Evolutionary conservation across 92 coral and sea anemone species (phyloP).

Genomic region (Paramuricea clavata): DNA sequence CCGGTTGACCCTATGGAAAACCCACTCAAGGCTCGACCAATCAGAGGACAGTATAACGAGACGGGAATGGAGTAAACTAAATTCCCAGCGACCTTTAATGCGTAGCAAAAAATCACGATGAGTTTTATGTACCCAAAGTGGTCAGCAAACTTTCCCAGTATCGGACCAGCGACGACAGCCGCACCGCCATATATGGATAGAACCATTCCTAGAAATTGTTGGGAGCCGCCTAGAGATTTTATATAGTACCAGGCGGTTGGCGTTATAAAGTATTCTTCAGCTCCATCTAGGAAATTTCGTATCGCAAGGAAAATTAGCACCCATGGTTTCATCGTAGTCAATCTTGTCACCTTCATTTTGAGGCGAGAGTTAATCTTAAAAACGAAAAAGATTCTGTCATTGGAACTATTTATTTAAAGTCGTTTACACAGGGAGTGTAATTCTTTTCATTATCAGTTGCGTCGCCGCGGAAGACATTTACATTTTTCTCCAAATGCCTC

Average conservation of each 20-base stretch:
- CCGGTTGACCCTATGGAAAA: constrained; percentile 18
- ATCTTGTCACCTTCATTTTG: neutral
- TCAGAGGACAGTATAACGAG: constrained; percentile 32
- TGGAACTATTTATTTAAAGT: too few relatives aligned
- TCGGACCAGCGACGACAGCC: constrained; percentile 17
- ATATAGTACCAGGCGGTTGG: constrained; percentile 50
- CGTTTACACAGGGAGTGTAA: too few relatives aligned
- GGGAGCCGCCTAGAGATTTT: constrained; percentile 22
- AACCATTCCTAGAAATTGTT: constrained; percentile 28
- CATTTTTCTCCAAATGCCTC: too few relatives aligned
- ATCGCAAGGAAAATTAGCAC: constrained; percentile 13
- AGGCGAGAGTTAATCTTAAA: neutral
- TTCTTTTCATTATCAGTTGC: too few relatives aligned
- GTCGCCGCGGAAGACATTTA: too few relatives aligned
- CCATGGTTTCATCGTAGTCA: constrained; percentile 17
- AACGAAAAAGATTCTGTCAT: too few relatives aligned
- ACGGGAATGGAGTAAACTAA: constrained; percentile 33
- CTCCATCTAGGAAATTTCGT: constrained; percentile 29
- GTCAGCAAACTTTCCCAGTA: constrained; percentile 33
- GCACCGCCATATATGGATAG: constrained; percentile 23
- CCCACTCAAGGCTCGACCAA: constrained; percentile 37
- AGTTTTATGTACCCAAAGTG: constrained; percentile 30
- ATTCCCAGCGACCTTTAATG: neutral
- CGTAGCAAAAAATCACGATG: constrained; percentile 27
- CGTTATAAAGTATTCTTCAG: constrained; percentile 36